Evolutionary conservation across 2,888 invertebrate species (phyloP).

Genomic region (Eueremaeus valkanovi): DNA sequence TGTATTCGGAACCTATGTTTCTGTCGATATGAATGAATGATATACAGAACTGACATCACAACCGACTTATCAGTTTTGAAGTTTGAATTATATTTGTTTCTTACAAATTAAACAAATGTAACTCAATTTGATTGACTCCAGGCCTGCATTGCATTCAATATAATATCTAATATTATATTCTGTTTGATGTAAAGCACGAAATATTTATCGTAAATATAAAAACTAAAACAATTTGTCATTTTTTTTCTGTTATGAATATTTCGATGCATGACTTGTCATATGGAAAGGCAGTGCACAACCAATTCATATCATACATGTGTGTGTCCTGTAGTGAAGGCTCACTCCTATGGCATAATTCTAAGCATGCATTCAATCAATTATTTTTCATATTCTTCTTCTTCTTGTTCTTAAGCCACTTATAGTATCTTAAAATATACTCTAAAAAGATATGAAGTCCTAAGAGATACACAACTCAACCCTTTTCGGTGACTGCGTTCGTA

Average conservation of each 20-base stretch:
- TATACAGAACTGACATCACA: background rate
- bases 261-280: background rate
- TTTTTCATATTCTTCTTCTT: slow-evolving; percentile 9
- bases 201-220: background rate
- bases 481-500: background rate
- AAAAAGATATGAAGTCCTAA: background rate
- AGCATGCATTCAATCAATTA: background rate
- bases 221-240: slow-evolving; percentile 5
- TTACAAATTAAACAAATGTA: slow-evolving; percentile 9
- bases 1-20: background rate
- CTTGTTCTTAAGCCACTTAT: background rate
- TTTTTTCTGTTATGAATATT: background rate
- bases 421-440: background rate
- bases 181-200: slow-evolving; percentile 6
- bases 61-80: background rate
- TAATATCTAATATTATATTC: background rate
- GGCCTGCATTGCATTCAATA: background rate
- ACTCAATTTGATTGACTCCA: slow-evolving; percentile 6
- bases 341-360: slow-evolving; percentile 5
- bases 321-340: slow-evolving; percentile 6
- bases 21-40: slow-evolving; percentile 9
- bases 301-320: no score
- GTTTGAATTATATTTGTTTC: background rate
- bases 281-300: background rate
- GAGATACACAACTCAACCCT: slow-evolving; percentile 9